Evolutionary conservation across 2,113 vertebrate genomes (phyloP).

Genomic region (Phyllostomus hastatus): DNA sequence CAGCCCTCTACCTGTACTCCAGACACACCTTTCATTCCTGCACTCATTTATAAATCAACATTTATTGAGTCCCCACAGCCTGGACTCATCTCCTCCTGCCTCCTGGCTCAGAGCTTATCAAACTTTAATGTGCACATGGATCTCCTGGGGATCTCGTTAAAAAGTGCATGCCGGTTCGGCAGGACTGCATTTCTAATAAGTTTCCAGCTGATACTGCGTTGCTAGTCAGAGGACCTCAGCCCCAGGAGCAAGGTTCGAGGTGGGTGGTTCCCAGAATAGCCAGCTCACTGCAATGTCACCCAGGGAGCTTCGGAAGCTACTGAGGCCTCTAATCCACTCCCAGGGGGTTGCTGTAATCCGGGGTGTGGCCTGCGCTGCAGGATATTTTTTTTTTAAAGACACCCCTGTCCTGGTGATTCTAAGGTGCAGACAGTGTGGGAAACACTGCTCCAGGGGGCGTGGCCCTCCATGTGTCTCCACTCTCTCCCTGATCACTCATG

Average conservation of each 20-base stretch:
- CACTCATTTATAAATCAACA: slow-evolving; percentile 52
- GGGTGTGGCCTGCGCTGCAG: not conserved
- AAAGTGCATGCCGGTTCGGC: not conserved
- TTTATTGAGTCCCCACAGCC: not conserved
- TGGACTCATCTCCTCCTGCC: not conserved
- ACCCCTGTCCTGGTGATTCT: not conserved
- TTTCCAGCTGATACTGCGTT: not conserved
- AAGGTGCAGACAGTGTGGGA: not conserved
- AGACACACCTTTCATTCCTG: not conserved
- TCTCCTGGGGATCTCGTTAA: not conserved
- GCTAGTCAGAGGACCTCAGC: not conserved
- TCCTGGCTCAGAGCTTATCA: slow-evolving; percentile 21
- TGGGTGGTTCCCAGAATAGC: not conserved
- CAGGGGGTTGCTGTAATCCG: not conserved
- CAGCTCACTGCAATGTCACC: not conserved
- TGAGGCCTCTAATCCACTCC: not conserved
- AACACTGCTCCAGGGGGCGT: not conserved
- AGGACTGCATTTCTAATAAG: not conserved
- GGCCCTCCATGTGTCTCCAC: not conserved
- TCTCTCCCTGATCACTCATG: not conserved
- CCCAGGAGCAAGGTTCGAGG: not conserved
- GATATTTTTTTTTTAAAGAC: not conserved
- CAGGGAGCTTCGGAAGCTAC: not conserved
- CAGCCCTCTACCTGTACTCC: not conserved
- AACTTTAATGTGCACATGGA: not conserved